A percentile compares a stretch with the other conserved stretches of the same genome.
Evolutionary conservation across 2,797 vertebrate genomes (phyloP).

Genomic region (Gambelia wislizenii): DNA sequence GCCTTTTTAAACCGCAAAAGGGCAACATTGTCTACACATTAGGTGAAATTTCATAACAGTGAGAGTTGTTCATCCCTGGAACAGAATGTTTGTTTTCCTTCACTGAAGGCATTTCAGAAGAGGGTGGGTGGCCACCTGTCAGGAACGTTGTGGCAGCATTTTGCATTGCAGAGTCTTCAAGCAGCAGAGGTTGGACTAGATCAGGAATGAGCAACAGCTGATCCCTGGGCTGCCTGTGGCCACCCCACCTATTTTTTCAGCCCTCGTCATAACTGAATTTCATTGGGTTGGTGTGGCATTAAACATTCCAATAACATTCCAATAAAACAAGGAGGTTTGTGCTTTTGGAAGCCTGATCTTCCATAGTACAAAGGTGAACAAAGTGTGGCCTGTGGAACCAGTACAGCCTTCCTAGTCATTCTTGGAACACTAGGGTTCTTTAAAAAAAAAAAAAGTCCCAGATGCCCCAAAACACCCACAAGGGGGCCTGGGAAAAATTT

Average conservation of each 20-base stretch:
- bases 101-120: neutral
- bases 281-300: neutral
- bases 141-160: neutral
- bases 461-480: too few species aligned
- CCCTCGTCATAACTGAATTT: neutral
- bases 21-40: neutral
- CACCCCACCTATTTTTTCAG: too few species aligned
- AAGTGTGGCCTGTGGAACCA: too few species aligned
- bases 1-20: too few species aligned
- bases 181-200: neutral
- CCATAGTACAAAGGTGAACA: neutral
- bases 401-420: too few species aligned
- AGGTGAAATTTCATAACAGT: neutral
- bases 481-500: too few species aligned
- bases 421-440: too few species aligned
- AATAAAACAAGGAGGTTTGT: neutral
- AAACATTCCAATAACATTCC: neutral
- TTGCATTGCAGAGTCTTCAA: neutral
- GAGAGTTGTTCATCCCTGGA: neutral
- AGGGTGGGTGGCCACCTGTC: neutral
- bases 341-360: neutral
- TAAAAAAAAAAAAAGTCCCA: too few species aligned
- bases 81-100: neutral
- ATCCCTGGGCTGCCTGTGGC: too few species aligned
- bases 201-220: neutral